These are phyloP conservation scores for Typhlichthys subterraneus DNA, from an alignment of 2,797 vertebrate genomes.

Conservation along the genomic window DNA sequence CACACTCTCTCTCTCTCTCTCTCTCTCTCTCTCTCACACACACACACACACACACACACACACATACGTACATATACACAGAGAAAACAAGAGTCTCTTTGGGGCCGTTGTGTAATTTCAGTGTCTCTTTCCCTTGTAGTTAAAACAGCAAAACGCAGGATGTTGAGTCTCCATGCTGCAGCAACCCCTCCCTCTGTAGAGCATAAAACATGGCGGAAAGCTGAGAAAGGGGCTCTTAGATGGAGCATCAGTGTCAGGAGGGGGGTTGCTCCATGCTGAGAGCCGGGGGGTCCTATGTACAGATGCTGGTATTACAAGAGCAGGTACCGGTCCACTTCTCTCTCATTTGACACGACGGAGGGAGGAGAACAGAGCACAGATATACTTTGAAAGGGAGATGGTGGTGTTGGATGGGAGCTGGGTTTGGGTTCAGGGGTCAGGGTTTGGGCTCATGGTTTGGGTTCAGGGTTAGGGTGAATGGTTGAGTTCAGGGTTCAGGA, in stretches of 20 bases:
- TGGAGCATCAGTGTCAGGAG: slow-evolving; percentile 47
- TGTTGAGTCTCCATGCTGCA: slow-evolving; percentile 74
- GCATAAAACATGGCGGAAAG: slow-evolving; percentile 64
- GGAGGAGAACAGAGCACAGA: slow-evolving; percentile 59
- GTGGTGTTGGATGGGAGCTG: slow-evolving; percentile 7
- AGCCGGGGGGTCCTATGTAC: slow-evolving; percentile 90
- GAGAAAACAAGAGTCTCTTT: slow-evolving; percentile 70
- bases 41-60: slow-evolving; percentile 64
- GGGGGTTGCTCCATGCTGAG: slow-evolving; percentile 45
- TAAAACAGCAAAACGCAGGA: slow-evolving; percentile 77
- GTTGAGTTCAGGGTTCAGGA: slow-evolving; percentile 36
- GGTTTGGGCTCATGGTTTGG: slow-evolving; percentile 51
- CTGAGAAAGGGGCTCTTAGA: slow-evolving; percentile 62
- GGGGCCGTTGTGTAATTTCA: slow-evolving; percentile 69
- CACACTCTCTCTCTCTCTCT: slow-evolving; percentile 17
- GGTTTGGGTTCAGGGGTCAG: slow-evolving; percentile 35
- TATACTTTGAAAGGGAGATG: slow-evolving; percentile 24
- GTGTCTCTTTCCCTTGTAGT: slow-evolving; percentile 72
- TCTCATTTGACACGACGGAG: slow-evolving; percentile 66
- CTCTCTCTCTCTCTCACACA: slow-evolving; percentile 9
- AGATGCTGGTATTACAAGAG: slow-evolving; percentile 94
- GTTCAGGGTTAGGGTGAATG: slow-evolving; percentile 29
- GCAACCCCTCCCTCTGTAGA: slow-evolving; percentile 35
- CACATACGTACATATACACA: slow-evolving; percentile 53
- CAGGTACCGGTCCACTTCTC: slow-evolving; percentile 64